These are phyloP conservation scores for Coleophora flavipennella DNA, from an alignment of 2,888 invertebrate genomes.

Conservation along the genomic window DNA sequence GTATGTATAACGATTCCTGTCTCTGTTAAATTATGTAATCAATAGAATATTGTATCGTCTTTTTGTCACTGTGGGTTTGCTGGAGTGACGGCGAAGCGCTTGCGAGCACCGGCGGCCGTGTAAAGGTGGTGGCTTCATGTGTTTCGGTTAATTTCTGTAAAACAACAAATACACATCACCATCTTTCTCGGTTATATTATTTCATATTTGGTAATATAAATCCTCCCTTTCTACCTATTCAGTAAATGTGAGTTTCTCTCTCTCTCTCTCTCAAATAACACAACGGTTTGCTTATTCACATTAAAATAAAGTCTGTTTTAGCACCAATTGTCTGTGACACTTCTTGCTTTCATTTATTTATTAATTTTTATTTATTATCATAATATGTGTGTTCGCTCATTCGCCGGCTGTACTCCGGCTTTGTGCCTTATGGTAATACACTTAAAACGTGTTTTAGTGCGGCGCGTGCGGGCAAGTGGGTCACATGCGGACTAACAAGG, in stretches of 20 bases:
- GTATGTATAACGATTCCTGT: slow-evolving; percentile 8
- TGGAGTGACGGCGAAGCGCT: slow-evolving; percentile 3
- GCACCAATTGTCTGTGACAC: no score
- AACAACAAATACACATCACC: no score
- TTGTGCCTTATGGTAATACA: neutral
- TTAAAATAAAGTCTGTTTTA: no score
- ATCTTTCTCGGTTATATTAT: no score
- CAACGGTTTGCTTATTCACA: no score
- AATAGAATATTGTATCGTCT: slow-evolving; percentile 11
- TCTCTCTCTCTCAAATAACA: no score
- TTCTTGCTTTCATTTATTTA: no score
- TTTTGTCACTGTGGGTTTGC: slow-evolving; percentile 5
- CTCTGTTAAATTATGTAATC: slow-evolving; percentile 7
- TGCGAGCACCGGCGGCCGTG: slow-evolving; percentile 3
- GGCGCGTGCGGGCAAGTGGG: slow-evolving; percentile 95
- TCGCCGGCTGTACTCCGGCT: neutral
- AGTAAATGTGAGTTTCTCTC: no score
- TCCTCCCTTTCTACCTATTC: no score
- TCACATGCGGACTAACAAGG: slow-evolving; percentile 94
- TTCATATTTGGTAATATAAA: no score
- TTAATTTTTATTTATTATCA: no score
- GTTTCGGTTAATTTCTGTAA: neutral
- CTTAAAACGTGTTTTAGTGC: slow-evolving; percentile 74
- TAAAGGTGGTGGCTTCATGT: slow-evolving; percentile 6
- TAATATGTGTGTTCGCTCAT: neutral